Evolutionary conservation across 2,888 invertebrate species (phyloP).

Genomic region (Elysia crispata): DNA sequence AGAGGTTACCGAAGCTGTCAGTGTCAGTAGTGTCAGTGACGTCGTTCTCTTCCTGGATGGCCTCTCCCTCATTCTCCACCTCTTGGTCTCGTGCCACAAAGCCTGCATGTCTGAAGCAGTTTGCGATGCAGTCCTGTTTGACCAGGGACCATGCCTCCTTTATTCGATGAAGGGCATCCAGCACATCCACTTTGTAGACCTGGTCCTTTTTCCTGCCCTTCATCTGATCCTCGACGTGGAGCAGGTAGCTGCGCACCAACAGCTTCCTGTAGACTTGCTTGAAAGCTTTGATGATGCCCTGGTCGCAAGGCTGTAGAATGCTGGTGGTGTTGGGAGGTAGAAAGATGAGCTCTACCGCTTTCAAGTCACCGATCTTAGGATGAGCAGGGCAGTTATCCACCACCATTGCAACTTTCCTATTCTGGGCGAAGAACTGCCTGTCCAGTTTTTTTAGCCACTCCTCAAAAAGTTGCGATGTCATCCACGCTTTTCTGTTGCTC

Average conservation of each 20-base stretch:
- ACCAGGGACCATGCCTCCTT: no score
- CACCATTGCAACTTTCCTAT: no score
- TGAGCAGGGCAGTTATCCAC: no score
- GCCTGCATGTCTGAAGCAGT: no score
- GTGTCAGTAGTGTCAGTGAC: conserved; percentile 5
- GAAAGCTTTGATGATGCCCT: background rate
- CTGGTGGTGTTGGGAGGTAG: background rate
- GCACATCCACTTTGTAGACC: background rate
- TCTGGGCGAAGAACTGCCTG: conserved; percentile 19
- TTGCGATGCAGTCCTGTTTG: no score
- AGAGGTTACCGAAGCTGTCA: conserved; percentile 1
- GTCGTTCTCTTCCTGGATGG: background rate
- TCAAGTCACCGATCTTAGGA: no score
- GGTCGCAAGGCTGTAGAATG: no score
- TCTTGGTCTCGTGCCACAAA: background rate
- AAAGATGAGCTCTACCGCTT: conserved; percentile 6
- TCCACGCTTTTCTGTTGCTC: conserved; percentile 5
- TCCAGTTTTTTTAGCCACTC: conserved; percentile 15
- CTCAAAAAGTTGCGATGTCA: conserved; percentile 9
- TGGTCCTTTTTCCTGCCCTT: conserved; percentile 14
- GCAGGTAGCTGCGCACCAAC: no score
- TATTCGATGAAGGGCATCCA: conserved; percentile 3
- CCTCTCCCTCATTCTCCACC: background rate
- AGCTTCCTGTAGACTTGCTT: conserved; percentile 1
- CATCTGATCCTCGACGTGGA: conserved; percentile 1